phyloP scores from a whole-genome alignment of 2,888 invertebrate species.

The Orchesellides sinensis region DNA sequence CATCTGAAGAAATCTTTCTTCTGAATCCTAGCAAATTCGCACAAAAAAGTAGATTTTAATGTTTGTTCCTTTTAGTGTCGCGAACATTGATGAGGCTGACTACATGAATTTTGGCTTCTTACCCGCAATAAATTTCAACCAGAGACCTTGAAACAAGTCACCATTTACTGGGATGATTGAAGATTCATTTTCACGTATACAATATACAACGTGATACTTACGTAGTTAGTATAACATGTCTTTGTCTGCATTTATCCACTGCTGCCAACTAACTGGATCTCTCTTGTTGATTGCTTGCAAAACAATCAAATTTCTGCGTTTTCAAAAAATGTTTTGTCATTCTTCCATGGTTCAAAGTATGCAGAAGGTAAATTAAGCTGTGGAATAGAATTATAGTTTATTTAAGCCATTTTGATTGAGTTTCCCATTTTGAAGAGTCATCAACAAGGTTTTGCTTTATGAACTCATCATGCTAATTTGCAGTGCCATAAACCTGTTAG shows the following conservation, averaged over 20 bases:
- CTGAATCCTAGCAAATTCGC: conserved; percentile 12
- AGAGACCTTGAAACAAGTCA: conserved; percentile 53
- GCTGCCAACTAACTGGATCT: too few relatives aligned
- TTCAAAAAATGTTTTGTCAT: background rate
- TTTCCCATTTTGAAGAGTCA: too few relatives aligned
- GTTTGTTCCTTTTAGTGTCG: conserved; percentile 8
- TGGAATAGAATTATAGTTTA: too few relatives aligned
- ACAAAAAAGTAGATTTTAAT: conserved; percentile 23
- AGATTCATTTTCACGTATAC: conserved; percentile 32
- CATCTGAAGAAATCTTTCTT: conserved; percentile 18
- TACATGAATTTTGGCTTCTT: conserved; percentile 37
- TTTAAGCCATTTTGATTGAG: too few relatives aligned
- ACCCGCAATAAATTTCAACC: conserved; percentile 46
- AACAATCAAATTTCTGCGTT: conserved; percentile 1
- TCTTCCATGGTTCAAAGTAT: background rate
- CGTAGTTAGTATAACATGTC: too few relatives aligned
- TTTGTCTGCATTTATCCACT: too few relatives aligned
- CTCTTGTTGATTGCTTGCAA: conserved; percentile 18
- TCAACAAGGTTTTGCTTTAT: too few relatives aligned
- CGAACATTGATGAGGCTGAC: background rate
- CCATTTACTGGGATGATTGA: conserved; percentile 46
- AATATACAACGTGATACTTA: conserved; percentile 18
- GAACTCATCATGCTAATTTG: too few relatives aligned
- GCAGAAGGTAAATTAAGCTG: background rate
- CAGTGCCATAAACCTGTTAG: too few relatives aligned